Conservation (phyloP, 2,888 invertebrate genomes). For the Ophion ellenae region DNA sequence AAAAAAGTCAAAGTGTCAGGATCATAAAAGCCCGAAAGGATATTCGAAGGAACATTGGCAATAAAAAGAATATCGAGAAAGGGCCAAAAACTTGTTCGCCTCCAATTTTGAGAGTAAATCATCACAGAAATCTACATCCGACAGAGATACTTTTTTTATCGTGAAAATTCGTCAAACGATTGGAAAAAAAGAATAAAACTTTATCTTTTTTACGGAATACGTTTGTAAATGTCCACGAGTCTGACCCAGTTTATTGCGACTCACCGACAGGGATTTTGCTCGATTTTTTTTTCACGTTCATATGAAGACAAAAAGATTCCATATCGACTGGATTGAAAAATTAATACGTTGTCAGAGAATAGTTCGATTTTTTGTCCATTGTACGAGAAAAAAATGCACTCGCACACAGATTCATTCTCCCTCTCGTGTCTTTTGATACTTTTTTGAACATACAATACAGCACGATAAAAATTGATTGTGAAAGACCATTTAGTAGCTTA, state of each 20-base stretch:
- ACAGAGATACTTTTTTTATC: no score
- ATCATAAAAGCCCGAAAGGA: no score
- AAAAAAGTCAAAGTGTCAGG: no score
- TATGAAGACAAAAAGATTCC: background rate
- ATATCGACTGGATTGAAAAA: constrained; percentile 22
- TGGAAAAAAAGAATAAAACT: no score
- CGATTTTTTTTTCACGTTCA: background rate
- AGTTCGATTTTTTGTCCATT: constrained; percentile 20
- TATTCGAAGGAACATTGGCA: no score
- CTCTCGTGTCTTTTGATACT: constrained; percentile 14
- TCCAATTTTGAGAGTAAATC: no score
- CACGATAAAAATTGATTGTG: constrained; percentile 26
- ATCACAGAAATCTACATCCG: no score
- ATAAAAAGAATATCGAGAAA: no score
- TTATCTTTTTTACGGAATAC: background rate
- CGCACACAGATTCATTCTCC: background rate
- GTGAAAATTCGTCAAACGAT: no score
- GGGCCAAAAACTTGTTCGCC: no score
- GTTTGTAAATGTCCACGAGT: background rate
- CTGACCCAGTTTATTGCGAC: background rate
- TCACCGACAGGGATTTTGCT: background rate
- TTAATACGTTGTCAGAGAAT: constrained; percentile 8
- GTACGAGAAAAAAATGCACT: constrained; percentile 6
- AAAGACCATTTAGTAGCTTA: constrained; percentile 13
- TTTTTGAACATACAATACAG: constrained; percentile 14